These are phyloP conservation scores for Lottia gigantea DNA, from an alignment of 2,888 invertebrate species.

Conservation along the genomic window DNA sequence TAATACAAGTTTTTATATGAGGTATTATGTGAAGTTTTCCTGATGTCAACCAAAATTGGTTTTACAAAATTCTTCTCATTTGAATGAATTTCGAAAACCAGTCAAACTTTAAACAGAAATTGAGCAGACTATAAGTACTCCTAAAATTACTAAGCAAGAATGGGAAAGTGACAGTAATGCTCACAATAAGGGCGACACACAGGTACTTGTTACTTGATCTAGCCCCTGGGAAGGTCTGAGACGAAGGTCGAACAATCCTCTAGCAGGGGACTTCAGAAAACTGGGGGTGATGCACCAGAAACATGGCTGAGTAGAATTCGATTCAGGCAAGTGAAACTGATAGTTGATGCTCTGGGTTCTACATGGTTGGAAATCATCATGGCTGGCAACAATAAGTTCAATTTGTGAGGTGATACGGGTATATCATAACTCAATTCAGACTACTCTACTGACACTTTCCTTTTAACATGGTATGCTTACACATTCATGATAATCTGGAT, in stretches of 20 bases:
- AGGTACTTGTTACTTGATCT: constrained; percentile 34
- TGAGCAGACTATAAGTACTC: no score
- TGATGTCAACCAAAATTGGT: no score
- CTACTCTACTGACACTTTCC: constrained; percentile 51
- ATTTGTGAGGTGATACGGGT: constrained; percentile 46
- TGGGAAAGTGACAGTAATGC: constrained; percentile 47
- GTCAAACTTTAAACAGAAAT: no score
- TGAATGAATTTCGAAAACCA: no score
- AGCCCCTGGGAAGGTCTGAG: constrained; percentile 63
- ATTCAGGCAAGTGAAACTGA: constrained; percentile 30
- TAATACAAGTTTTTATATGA: no score
- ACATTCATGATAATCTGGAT: no score
- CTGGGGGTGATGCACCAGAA: constrained; percentile 51
- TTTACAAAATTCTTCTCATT: no score
- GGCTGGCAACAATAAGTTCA: constrained; percentile 47
- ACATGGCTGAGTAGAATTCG: constrained; percentile 24
- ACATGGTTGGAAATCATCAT: constrained; percentile 47
- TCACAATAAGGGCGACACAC: constrained; percentile 54
- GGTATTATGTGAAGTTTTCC: no score
- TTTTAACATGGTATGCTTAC: constrained; percentile 13
- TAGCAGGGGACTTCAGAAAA: constrained; percentile 46
- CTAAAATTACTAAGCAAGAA: no score
- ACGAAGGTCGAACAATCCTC: constrained; percentile 44
- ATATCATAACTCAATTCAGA: constrained; percentile 59
- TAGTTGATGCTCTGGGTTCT: neutral